A percentile compares a stretch with the other conserved stretches of the same genome.
These are phyloP conservation scores for Oceanites oceanicus DNA, from an alignment of 2,113 vertebrate genomes.

Conservation along the genomic window DNA sequence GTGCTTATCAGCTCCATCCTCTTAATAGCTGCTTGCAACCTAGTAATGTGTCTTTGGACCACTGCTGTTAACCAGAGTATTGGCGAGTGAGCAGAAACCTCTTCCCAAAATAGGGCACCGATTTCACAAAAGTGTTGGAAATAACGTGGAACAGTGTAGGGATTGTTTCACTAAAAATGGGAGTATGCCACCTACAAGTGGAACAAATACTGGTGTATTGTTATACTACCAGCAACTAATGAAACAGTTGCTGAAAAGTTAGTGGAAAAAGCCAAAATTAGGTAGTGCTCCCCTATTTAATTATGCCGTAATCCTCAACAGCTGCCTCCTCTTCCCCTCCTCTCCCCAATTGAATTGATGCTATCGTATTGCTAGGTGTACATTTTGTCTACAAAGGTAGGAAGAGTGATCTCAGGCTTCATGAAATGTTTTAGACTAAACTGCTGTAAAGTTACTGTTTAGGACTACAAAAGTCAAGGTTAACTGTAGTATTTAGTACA, in stretches of 20 bases:
- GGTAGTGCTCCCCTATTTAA: background rate
- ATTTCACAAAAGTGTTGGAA: background rate
- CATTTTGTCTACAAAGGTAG: background rate
- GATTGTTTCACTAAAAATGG: background rate
- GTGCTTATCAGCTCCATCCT: background rate
- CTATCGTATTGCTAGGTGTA: fast-evolving
- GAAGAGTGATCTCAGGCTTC: background rate
- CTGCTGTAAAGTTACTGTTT: background rate
- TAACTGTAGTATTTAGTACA: background rate
- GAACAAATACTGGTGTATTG: background rate
- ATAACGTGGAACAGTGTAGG: background rate
- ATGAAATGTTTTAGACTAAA: background rate
- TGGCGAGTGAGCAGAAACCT: background rate
- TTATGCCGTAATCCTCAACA: background rate
- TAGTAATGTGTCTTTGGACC: background rate
- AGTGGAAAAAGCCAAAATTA: background rate
- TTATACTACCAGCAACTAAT: background rate
- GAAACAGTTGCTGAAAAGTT: background rate
- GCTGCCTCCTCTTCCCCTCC: background rate
- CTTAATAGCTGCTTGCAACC: background rate
- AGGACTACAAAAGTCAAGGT: background rate
- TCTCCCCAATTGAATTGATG: background rate
- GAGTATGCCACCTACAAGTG: background rate
- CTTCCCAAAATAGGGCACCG: background rate
- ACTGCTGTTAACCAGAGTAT: background rate